Evolutionary conservation across 2,888 invertebrate genomes (phyloP), one percentile per base, ranked within the genome.

Genomic region (Nebria brevicollis): DNA sequence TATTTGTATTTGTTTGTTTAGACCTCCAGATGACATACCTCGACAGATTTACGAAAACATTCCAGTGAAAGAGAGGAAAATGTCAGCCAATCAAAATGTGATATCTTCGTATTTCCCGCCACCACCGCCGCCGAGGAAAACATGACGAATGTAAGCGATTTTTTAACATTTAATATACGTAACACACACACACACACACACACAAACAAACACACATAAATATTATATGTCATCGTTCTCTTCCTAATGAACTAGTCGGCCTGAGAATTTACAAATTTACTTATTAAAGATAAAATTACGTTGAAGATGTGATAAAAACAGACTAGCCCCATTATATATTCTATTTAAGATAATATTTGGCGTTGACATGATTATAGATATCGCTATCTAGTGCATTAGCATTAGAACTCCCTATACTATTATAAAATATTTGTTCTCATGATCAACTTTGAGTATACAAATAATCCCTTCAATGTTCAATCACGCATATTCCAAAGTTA

Each of bases 11-110:
- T 84, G 82, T 82, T 88, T 88, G 54, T 86, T 13, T 10, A 91
- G 91, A 86, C 91, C 91, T 42, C 90, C 90, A n/a, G 91, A 91
- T 83, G 90, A 91, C 82, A 85, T 90, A 83, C 89, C 90, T 72
- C 89, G 89, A 83, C 90, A 90, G 82, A 86, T 89, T 64, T 91
- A 91, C 85, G 91, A 90, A 86, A 91, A 91, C 89, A 89, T 91
- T 88, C 90, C 91, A 82, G 85, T 89, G 73, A 89, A 88, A 85
- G 90, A 90, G 82, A 84, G 87, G 65, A 87, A 86, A 82, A 82
- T 86, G 83, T 85, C 87, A 34, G 83, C 86, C 68, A 86, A 84
- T 81, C 85, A 86, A 20, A 83, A 86, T 79, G 83, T 84, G 77
- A 84, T 85, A 73, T 83, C 85, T 72, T 74, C 26, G n/a, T 75